A percentile compares a stretch with the other conserved stretches of the same genome.
Evolutionary conservation across 1,140 invertebrate species (phyloP).

Genomic region (Piezodorus guildinii): DNA sequence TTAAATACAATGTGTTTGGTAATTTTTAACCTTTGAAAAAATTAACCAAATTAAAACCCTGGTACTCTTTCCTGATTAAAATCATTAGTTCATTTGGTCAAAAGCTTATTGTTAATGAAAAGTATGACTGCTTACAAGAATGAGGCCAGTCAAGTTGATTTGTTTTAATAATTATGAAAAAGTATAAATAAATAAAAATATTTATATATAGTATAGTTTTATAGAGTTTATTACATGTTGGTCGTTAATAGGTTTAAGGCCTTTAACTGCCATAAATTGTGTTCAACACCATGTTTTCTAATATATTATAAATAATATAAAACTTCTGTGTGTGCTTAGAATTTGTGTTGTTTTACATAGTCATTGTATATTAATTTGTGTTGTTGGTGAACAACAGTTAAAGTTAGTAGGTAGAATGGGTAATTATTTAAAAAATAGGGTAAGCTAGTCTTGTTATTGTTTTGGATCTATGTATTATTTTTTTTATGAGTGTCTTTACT

Average conservation of each 20-base stretch:
- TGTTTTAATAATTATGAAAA: slow-evolving; percentile 6
- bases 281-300: slow-evolving; percentile 13
- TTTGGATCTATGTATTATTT: neutral
- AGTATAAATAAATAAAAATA: neutral
- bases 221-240: slow-evolving; percentile 11
- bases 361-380: neutral
- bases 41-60: neutral
- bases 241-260: slow-evolving; percentile 7
- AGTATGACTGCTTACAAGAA: neutral
- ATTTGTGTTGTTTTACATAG: slow-evolving; percentile 8
- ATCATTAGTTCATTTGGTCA: neutral
- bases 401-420: neutral
- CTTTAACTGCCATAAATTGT: slow-evolving; percentile 11
- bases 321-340: neutral
- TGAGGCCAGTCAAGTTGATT: slow-evolving; percentile 12
- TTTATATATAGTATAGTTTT: slow-evolving; percentile 9
- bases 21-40: neutral
- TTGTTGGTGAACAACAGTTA: neutral
- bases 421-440: neutral
- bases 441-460: neutral
- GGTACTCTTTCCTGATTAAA: neutral
- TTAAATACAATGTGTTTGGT: too few relatives aligned
- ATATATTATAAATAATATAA: neutral
- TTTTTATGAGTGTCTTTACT: neutral
- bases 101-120: neutral